phyloP scores from a whole-genome alignment of 1,140 invertebrate genomes.

The Drosophila elegans region DNA sequence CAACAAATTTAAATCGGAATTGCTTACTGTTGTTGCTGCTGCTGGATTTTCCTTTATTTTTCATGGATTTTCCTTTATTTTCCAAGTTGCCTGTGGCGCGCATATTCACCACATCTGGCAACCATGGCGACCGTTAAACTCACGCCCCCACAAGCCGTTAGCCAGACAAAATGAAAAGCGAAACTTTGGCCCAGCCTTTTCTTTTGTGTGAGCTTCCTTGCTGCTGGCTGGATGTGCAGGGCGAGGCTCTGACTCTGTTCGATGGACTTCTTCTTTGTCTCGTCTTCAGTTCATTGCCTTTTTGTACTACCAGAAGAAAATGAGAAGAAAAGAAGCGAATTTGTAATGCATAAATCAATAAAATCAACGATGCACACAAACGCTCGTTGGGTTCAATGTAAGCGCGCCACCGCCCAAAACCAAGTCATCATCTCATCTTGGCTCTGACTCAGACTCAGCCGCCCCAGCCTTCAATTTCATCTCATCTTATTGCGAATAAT shows the following conservation, averaged over 20 bases:
- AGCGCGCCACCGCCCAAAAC: conserved; percentile 28
- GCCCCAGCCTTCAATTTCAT: conserved; percentile 12
- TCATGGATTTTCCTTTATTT: conserved; percentile 14
- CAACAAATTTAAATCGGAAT: conserved; percentile 20
- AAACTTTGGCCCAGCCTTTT: conserved; percentile 58
- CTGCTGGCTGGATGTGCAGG: neutral
- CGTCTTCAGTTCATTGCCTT: conserved; percentile 65
- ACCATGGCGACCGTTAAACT: conserved; percentile 56
- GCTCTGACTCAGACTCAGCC: conserved; percentile 36
- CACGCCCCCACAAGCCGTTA: conserved; percentile 49
- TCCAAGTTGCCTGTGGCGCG: conserved; percentile 22
- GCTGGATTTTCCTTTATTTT: conserved; percentile 13
- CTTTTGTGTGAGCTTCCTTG: conserved; percentile 42
- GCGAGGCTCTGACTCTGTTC: conserved; percentile 7
- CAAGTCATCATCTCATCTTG: conserved; percentile 31
- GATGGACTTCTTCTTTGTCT: conserved; percentile 49
- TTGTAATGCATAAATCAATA: conserved; percentile 53
- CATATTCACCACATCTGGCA: conserved; percentile 68
- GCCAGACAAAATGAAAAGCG: conserved; percentile 70
- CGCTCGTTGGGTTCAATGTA: conserved; percentile 3
- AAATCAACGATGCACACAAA: conserved; percentile 30
- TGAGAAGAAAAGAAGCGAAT: conserved; percentile 35
- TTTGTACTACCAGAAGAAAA: conserved; percentile 14
- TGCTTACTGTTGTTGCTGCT: conserved; percentile 15
- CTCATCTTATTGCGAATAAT: conserved; percentile 10